Base-by-base conservation (phyloP, 2,797 vertebrate genomes). In the Furcifer pardalis region DNA sequence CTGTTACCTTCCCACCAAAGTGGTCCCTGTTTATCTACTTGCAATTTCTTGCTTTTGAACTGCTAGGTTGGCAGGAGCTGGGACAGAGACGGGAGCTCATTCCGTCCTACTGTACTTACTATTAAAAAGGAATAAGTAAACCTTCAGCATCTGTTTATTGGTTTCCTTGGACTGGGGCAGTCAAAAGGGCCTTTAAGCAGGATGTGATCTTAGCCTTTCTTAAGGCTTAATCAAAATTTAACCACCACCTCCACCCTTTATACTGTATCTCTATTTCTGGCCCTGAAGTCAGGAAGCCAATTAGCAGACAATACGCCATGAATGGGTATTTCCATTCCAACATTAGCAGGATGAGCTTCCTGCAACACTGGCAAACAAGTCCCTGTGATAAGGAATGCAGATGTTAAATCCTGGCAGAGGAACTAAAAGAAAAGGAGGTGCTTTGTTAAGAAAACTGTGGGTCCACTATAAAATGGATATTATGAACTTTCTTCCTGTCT, bases 211-310 rank as follows among this genome's bases (percentile, higher is more conserved):
- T 63, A 56, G 60, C 19, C 77, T 63, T 73, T 9, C 81, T 35
- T 4, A 37, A 77, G 87, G 84, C 62, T 80, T 79, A 75, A 5
- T 44, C 71, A 10, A 10, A 44, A 40, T 4, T n/a, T 63, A 7
- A 21, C 46, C n/a, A n/a, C n/a, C 15, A 6, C 25, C 21, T 27
- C 32, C 8, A 52, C 52, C 27, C 59, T 52, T 59, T 23, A 21
- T 59, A 19, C 59, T 30, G 13, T 21, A 56, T 83, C 81, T 37
- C 46, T 82, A 25, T 69, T 89, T 75, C 44, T 86, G 77, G 59
- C 42, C 46, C 30, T 71, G 69, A 81, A 37, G n/a, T 73, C 0
- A 0, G 1, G 1, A 52, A 46, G 75, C 86, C 66, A 85, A 6
- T 80, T 21, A 60, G 73, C 30, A 84, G 78, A 69, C 35, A 37